These are phyloP conservation scores for Sphaeridia pumilis DNA, from an alignment of 2,888 invertebrate genomes.

Conservation along the genomic window DNA sequence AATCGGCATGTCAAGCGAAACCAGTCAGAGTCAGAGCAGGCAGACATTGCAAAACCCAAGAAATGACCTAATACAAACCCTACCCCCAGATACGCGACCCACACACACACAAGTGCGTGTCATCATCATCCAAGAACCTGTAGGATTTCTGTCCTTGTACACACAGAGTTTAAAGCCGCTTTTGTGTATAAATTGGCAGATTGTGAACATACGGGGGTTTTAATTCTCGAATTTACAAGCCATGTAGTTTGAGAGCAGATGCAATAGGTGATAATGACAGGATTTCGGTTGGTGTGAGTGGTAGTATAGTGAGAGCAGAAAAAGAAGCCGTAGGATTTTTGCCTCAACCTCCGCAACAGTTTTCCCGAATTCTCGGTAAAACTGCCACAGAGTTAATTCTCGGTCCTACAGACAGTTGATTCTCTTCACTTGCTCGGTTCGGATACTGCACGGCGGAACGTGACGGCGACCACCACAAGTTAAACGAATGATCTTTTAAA, in stretches of 20 bases:
- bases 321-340: too few relatives aligned
- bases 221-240: constrained; percentile 1
- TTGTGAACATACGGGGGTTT: background rate
- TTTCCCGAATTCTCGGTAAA: constrained; percentile 14
- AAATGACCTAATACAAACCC: too few relatives aligned
- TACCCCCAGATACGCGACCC: too few relatives aligned
- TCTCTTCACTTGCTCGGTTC: constrained; percentile 9
- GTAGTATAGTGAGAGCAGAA: constrained; percentile 1
- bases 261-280: constrained; percentile 1
- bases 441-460: constrained; percentile 1
- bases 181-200: too few relatives aligned
- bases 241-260: background rate
- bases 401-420: constrained; percentile 5
- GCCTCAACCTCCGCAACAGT: constrained; percentile 13
- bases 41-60: too few relatives aligned
- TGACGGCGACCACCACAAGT: background rate
- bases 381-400: constrained; percentile 10
- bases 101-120: too few relatives aligned
- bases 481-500: background rate
- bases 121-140: too few relatives aligned
- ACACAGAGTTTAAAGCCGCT: too few relatives aligned
- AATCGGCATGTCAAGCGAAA: too few relatives aligned
- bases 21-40: too few relatives aligned
- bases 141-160: too few relatives aligned
- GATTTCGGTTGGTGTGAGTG: too few relatives aligned